Conservation (phyloP, 2,113 vertebrate genomes). For the Willisornis vidua region DNA sequence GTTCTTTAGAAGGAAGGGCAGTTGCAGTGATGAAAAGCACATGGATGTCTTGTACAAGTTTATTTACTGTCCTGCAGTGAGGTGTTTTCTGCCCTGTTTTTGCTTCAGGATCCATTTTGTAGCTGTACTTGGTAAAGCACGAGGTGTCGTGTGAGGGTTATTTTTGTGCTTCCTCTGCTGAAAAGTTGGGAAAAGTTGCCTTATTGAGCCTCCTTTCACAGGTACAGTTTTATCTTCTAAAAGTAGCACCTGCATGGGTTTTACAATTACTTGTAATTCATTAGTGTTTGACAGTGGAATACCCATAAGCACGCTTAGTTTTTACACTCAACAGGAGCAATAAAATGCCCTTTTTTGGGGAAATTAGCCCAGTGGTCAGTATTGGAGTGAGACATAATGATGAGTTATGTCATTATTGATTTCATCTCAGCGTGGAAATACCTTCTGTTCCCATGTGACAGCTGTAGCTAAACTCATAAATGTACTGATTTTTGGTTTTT, state of each 20-base stretch:
- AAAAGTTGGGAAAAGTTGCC: neutral
- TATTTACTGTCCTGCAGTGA: neutral
- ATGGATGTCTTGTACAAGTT: neutral
- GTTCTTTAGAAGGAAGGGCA: neutral
- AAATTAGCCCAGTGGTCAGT: neutral
- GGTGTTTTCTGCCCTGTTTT: neutral
- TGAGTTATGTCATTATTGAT: neutral
- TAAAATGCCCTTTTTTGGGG: neutral
- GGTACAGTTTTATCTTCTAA: neutral
- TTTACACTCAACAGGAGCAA: neutral
- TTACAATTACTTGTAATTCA: neutral
- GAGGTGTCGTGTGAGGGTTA: neutral
- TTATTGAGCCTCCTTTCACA: neutral
- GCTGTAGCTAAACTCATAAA: neutral
- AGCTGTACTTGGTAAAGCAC: neutral
- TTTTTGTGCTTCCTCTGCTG: neutral
- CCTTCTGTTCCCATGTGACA: neutral
- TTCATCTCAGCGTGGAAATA: neutral
- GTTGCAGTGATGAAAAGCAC: neutral
- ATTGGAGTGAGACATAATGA: neutral
- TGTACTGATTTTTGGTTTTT: neutral
- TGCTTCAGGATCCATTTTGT: neutral
- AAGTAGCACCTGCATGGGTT: neutral
- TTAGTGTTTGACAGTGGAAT: neutral
- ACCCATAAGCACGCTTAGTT: neutral